Evolutionary conservation across 2,888 invertebrate genomes (phyloP).

Genomic region (Eristalis tenax): DNA sequence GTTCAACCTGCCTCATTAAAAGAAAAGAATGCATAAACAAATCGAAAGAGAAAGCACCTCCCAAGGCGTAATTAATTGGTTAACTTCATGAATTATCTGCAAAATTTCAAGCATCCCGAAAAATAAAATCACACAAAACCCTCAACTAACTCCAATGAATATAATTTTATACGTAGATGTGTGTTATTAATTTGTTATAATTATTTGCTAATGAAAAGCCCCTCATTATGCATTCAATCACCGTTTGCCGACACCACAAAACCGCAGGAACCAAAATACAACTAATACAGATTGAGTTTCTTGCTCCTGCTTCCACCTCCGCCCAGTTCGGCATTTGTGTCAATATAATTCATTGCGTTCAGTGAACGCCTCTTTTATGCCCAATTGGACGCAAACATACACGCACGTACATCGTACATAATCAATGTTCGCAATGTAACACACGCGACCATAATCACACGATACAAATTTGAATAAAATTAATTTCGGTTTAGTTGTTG

Average conservation of each 20-base stretch:
- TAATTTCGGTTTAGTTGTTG: constrained; percentile 73
- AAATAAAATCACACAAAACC: neutral
- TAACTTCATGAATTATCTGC: neutral
- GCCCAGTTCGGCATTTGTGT: neutral
- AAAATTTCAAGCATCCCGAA: neutral
- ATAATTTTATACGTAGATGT: constrained; percentile 1
- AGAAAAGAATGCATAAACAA: too few relatives aligned
- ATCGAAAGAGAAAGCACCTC: neutral
- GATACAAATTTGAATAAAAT: constrained; percentile 72
- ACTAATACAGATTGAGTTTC: constrained; percentile 53
- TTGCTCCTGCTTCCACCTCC: constrained; percentile 5
- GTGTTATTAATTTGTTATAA: constrained; percentile 49
- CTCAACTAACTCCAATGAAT: constrained; percentile 32
- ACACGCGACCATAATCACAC: constrained; percentile 62
- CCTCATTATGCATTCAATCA: constrained; percentile 69
- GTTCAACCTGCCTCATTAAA: too few relatives aligned
- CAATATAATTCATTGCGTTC: constrained; percentile 62
- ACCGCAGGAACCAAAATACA: constrained; percentile 64
- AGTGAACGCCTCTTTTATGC: constrained; percentile 23
- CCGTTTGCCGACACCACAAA: constrained; percentile 28
- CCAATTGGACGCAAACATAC: constrained; percentile 37
- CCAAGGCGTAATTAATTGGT: neutral
- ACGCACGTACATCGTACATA: constrained; percentile 50
- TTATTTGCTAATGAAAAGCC: constrained; percentile 68
- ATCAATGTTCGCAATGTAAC: constrained; percentile 59